A percentile compares a stretch with the other conserved stretches of the same genome.
Conservation (phyloP, 2,113 vertebrate genomes). For the Lepus timidus region DNA sequence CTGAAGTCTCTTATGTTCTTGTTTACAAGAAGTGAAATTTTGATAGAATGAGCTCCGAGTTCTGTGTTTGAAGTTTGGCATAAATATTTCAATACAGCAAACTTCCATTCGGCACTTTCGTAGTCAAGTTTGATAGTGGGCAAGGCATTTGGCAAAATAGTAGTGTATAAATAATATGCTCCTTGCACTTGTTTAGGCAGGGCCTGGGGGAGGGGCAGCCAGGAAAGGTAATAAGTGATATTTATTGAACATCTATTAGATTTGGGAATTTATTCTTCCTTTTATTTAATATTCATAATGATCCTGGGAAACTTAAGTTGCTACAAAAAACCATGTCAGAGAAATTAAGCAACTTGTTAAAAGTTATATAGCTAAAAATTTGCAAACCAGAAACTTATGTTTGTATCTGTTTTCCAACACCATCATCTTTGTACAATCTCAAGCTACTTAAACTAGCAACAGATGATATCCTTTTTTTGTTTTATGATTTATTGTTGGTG, state of each 20-base stretch:
- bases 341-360: neutral
- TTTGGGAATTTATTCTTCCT: neutral
- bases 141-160: neutral
- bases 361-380: neutral
- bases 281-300: neutral
- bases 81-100: conserved; percentile 68
- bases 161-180: neutral
- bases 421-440: neutral
- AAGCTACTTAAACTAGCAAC: neutral
- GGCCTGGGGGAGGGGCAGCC: neutral
- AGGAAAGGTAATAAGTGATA: neutral
- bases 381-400: neutral
- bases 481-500: neutral
- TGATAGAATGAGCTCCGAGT: neutral
- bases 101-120: conserved; percentile 27
- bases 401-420: neutral
- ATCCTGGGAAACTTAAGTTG: neutral
- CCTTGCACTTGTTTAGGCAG: neutral
- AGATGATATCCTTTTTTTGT: neutral
- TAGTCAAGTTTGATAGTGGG: neutral
- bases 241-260: neutral
- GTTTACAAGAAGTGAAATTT: conserved; percentile 31
- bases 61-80: conserved; percentile 37
- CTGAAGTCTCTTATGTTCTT: conserved; percentile 15
- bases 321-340: neutral